Conservation (phyloP, 2,888 invertebrate species). For the Eristalis pertinax region DNA sequence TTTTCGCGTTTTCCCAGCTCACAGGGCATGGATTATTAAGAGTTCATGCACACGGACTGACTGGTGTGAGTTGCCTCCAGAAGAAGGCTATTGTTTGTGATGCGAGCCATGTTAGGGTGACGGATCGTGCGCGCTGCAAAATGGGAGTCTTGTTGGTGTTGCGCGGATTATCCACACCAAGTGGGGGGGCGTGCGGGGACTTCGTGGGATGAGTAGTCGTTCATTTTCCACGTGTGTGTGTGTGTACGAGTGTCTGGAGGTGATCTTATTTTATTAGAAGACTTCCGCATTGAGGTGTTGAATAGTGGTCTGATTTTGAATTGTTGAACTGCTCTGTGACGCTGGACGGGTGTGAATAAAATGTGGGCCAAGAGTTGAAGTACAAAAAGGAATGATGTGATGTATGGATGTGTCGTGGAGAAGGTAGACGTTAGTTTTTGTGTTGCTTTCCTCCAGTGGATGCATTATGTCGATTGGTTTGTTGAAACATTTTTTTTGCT, state of each 20-base stretch:
- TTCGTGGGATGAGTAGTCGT: slow-evolving; percentile 30
- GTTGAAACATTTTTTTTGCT: too few species aligned
- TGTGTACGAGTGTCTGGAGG: slow-evolving; percentile 18
- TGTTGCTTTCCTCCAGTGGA: slow-evolving; percentile 34
- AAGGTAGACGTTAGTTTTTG: slow-evolving; percentile 1
- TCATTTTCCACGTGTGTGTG: neutral
- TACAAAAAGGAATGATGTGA: slow-evolving; percentile 23
- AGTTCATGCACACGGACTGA: slow-evolving; percentile 60
- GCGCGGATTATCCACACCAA: slow-evolving; percentile 46
- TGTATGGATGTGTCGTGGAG: neutral
- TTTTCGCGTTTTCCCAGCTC: slow-evolving; percentile 53
- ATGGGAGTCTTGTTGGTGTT: slow-evolving; percentile 27
- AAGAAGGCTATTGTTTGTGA: slow-evolving; percentile 53
- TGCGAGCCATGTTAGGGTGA: slow-evolving; percentile 49
- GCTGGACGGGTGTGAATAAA: slow-evolving; percentile 19
- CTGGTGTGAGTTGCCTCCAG: slow-evolving; percentile 7
- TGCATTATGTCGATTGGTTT: neutral
- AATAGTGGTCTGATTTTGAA: slow-evolving; percentile 58
- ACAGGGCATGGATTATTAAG: slow-evolving; percentile 33
- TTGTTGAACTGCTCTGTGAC: slow-evolving; percentile 15
- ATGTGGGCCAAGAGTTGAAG: slow-evolving; percentile 68
- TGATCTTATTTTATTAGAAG: slow-evolving; percentile 35
- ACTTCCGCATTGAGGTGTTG: slow-evolving; percentile 71
- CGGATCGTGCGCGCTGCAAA: slow-evolving; percentile 55
- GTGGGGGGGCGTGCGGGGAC: neutral